Base-by-base conservation (phyloP, 2,888 invertebrate species). In the Malachius bipustulatus region DNA sequence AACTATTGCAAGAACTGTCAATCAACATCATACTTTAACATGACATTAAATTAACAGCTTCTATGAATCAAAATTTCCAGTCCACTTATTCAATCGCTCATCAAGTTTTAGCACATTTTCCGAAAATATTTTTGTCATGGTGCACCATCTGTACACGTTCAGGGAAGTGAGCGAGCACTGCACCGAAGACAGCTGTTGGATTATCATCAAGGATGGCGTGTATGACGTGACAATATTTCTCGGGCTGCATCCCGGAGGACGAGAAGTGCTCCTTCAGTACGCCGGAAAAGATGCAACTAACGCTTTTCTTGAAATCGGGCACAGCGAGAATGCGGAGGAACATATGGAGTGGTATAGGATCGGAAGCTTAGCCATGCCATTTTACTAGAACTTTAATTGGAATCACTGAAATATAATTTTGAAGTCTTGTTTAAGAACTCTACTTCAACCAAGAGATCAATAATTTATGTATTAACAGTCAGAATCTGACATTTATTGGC, bases 261-360 rank as follows among this genome's bases (percentile, higher is more conserved):
- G n/a, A 19, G 24, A 19, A 8, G n/a, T 19, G 6, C 24, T 19
- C n/a, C 6, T 19, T 8, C 6, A 19, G n/a, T 19, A 19, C n/a
- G 24, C 24, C 24, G 24, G 24, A 8, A n/a, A 19, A 19, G 24
- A 19, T 19, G 24, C 24, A 19, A 19, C 24, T n/a, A n/a, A 19
- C 6, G 24, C 24, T 6, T 19, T 19, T 19, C 6, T 8, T 19
- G 24, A 19, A 8, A n/a, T 19, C 6, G 24, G 24, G 6, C 24
- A 19, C n/a, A 8, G 6, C 24, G 24, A 19, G 6, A n/a, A 19
- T 6, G 24, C 24, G n/a, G 24, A 19, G 6, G 24, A 19, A n/a
- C 6, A 8, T 6, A 19, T 19, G 24, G 24, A 19, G n/a, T 8
- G 6, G 24, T 19, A 19, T 19, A n/a, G 6, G 24, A 19, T 19